These are phyloP conservation scores for Chesias legatella DNA, from an alignment of 2,888 invertebrate species.

Conservation along the genomic window DNA sequence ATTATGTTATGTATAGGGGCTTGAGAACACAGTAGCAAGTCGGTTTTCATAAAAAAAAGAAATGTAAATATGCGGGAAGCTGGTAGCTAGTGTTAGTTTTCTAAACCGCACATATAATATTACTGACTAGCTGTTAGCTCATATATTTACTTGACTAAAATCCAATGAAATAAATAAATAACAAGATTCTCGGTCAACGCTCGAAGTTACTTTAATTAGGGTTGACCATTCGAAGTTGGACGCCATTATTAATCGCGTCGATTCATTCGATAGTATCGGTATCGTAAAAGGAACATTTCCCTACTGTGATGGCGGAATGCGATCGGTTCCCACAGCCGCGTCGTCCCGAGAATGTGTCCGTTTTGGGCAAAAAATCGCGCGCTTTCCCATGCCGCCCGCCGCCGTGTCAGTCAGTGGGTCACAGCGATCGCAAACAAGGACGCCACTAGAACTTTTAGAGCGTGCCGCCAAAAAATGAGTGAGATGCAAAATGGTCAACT, in stretches of 20 bases:
- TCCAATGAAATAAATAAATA: constrained; percentile 16
- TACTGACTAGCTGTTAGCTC: too few relatives aligned
- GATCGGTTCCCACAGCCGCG: constrained; percentile 77
- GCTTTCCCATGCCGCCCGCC: constrained; percentile 76
- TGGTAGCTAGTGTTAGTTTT: too few relatives aligned
- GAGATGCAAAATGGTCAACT: too few relatives aligned
- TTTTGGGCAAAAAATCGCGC: constrained; percentile 65
- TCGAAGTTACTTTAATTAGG: constrained; percentile 53
- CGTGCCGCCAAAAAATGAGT: constrained; percentile 1
- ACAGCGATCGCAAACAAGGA: constrained; percentile 34
- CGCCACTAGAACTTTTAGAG: constrained; percentile 1
- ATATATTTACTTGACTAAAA: too few relatives aligned
- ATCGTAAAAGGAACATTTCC: constrained; percentile 68
- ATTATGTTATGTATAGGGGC: too few relatives aligned
- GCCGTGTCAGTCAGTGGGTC: constrained; percentile 50
- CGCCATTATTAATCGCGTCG: constrained; percentile 64
- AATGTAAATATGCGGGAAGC: too few relatives aligned
- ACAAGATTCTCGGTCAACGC: constrained; percentile 31
- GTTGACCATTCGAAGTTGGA: constrained; percentile 50
- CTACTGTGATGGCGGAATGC: constrained; percentile 63
- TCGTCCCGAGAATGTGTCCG: constrained; percentile 57
- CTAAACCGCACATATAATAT: too few relatives aligned
- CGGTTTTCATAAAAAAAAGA: too few relatives aligned
- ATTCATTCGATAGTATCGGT: constrained; percentile 69
- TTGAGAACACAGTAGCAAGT: too few relatives aligned